Evolutionary conservation across 2,113 vertebrate genomes (phyloP).

Genomic region (Struthidea cinerea): DNA sequence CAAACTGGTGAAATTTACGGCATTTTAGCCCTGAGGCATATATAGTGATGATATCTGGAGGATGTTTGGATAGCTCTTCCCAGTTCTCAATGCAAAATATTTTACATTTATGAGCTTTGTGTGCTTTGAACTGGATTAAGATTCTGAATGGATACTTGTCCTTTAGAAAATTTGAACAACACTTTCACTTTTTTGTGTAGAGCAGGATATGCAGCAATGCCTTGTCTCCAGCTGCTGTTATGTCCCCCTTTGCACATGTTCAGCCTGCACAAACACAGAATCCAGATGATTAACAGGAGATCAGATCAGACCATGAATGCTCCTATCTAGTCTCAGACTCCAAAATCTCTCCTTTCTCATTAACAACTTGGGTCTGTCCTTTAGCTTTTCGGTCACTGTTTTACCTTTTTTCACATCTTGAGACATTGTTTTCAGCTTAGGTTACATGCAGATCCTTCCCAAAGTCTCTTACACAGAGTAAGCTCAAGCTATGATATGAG

Average conservation of each 20-base stretch:
- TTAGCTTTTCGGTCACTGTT: not conserved
- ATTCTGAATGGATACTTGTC: not conserved
- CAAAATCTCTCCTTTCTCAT: not conserved
- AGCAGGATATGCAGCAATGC: not conserved
- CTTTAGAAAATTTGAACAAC: not conserved
- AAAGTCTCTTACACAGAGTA: not conserved
- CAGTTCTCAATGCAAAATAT: not conserved
- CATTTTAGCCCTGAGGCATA: not conserved
- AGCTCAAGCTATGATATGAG: not conserved
- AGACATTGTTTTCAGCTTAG: rapidly evolving
- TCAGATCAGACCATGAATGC: not conserved
- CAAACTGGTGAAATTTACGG: not conserved
- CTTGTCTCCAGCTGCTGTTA: not conserved
- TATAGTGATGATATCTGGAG: not conserved
- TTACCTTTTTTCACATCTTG: not conserved
- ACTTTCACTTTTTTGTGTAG: not conserved
- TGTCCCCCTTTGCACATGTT: not conserved
- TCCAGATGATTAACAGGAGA: not conserved
- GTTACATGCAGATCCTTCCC: not conserved
- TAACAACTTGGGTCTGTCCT: not conserved
- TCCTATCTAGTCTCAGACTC: not conserved
- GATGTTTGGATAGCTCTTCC: not conserved
- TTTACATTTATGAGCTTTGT: not conserved
- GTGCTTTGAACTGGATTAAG: not conserved
- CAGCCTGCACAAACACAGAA: not conserved